Conservation (phyloP, 2,113 vertebrate genomes). For the Halcyon senegalensis region DNA sequence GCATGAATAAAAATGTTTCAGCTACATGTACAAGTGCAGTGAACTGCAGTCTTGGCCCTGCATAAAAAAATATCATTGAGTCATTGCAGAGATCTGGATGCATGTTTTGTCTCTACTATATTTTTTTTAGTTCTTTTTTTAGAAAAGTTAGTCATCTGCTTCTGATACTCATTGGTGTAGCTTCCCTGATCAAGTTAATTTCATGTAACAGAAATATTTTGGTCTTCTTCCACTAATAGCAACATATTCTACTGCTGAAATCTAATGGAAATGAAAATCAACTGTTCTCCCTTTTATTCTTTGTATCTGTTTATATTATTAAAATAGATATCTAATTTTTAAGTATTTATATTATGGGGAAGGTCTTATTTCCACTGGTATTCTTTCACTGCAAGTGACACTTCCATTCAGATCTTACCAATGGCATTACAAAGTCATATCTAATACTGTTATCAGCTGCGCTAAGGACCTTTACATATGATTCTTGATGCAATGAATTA, state of each 20-base stretch:
- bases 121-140: not conserved
- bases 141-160: not conserved
- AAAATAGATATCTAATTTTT: not conserved
- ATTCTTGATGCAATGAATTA: not conserved
- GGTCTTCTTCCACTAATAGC: not conserved
- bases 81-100: not conserved
- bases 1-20: not conserved
- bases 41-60: not conserved
- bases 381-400: not conserved
- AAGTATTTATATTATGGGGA: not conserved
- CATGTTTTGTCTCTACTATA: not conserved
- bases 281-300: not conserved
- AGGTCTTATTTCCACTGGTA: not conserved
- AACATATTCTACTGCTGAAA: not conserved
- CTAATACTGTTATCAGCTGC: not conserved
- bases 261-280: not conserved
- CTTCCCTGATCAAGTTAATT: not conserved
- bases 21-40: not conserved
- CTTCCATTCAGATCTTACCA: not conserved
- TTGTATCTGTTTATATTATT: not conserved
- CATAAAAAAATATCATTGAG: not conserved
- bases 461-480: not conserved
- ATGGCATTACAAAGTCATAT: not conserved
- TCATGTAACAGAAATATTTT: not conserved
- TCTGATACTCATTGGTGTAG: not conserved